These are phyloP conservation scores for Caenorhabditis remanei DNA, from an alignment of 1,140 invertebrate species.

Conservation along the genomic window DNA sequence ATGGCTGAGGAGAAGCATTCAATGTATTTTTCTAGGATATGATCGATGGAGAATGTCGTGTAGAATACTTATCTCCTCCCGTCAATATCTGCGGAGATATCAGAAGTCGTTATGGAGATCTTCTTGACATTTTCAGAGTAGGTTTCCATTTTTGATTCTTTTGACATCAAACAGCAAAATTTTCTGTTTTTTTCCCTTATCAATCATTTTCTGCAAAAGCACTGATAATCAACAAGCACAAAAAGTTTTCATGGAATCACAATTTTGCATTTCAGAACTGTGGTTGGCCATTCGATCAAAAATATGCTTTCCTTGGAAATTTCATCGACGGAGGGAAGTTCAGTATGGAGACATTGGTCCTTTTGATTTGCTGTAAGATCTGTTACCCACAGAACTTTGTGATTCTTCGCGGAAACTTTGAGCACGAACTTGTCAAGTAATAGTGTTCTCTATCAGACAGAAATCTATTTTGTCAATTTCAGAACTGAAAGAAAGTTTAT, in stretches of 20 bases:
- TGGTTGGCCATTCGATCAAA: slow-evolving; percentile 45
- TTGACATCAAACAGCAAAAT: too few species aligned
- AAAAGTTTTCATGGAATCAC: neutral
- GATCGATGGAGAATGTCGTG: neutral
- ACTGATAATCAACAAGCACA: neutral
- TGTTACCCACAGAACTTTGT: slow-evolving; percentile 37
- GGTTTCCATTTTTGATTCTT: neutral
- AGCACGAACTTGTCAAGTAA: slow-evolving; percentile 29
- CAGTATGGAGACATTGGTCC: slow-evolving; percentile 18
- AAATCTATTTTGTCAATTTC: neutral
- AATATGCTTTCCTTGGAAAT: slow-evolving; percentile 34
- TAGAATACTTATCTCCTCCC: slow-evolving; percentile 8
- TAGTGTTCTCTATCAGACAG: neutral
- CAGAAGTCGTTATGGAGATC: slow-evolving; percentile 35
- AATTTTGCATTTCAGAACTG: neutral
- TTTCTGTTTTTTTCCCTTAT: too few species aligned
- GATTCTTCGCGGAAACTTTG: slow-evolving; percentile 26
- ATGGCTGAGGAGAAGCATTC: neutral
- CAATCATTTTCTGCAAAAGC: too few species aligned
- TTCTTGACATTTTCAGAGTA: slow-evolving; percentile 45
- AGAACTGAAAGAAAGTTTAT: slow-evolving; percentile 14
- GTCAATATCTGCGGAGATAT: slow-evolving; percentile 34
- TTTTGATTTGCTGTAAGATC: slow-evolving; percentile 1
- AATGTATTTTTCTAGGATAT: neutral
- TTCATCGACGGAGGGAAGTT: slow-evolving; percentile 34